Conservation (phyloP, 2,888 invertebrate genomes). For the Caenorhabditis doughertyi region DNA sequence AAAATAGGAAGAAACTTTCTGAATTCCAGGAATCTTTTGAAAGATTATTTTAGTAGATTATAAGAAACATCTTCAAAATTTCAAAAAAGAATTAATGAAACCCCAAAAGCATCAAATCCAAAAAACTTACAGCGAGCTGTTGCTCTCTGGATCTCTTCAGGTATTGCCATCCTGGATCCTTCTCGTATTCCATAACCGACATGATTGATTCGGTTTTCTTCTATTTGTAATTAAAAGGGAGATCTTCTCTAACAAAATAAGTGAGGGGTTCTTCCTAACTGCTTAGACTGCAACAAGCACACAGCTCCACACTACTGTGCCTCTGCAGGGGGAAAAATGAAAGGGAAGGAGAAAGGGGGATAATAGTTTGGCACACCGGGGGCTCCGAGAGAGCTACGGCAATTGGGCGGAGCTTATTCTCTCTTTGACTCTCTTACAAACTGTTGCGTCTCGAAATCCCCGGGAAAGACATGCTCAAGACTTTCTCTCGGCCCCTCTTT, state of each 20-base stretch:
- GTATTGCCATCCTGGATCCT: constrained; percentile 83
- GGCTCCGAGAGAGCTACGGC: constrained; percentile 29
- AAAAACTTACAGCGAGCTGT: constrained; percentile 73
- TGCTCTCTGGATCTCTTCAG: constrained; percentile 79
- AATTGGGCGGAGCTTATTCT: constrained; percentile 33
- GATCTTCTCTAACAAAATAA: constrained; percentile 41
- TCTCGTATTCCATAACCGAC: constrained; percentile 77
- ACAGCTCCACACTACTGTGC: constrained; percentile 68
- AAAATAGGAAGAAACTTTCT: too few species aligned
- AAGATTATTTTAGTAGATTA: too few species aligned
- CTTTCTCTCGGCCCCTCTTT: background rate
- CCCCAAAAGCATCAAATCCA: too few species aligned
- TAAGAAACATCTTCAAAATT: background rate
- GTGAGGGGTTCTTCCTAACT: constrained; percentile 21
- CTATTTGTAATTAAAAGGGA: constrained; percentile 14
- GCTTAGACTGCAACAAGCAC: constrained; percentile 51
- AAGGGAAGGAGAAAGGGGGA: constrained; percentile 12
- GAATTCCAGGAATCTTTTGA: too few species aligned
- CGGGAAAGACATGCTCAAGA: background rate
- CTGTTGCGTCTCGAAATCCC: background rate
- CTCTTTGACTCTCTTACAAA: background rate
- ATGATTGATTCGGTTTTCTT: constrained; percentile 30
- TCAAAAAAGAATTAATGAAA: constrained; percentile 4
- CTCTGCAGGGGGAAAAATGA: constrained; percentile 33
- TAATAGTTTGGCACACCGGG: constrained; percentile 62